Evolutionary conservation across 2,888 invertebrate species (phyloP).

Genomic region (Melanostoma scalare): DNA sequence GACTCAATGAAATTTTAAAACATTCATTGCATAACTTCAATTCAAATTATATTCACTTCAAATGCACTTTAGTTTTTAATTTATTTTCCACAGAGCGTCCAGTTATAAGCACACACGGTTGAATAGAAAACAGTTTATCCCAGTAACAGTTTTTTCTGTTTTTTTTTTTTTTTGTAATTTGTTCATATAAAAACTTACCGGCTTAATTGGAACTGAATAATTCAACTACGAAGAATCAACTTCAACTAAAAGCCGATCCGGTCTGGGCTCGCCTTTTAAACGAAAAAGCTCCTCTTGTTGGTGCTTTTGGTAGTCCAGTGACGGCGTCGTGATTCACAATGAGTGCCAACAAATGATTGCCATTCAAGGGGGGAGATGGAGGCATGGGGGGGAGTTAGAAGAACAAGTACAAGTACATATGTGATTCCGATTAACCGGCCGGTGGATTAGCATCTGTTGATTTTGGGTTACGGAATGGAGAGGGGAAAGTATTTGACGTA

Average conservation of each 20-base stretch:
- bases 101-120: background rate
- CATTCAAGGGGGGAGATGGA: background rate
- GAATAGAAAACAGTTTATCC: background rate
- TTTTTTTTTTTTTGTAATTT: slow-evolving; percentile 13
- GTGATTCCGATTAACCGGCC: slow-evolving; percentile 13
- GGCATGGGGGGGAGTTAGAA: background rate
- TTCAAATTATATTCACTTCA: too few species aligned
- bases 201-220: slow-evolving; percentile 26
- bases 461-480: background rate
- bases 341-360: background rate
- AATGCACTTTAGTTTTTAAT: too few species aligned
- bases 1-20: too few species aligned
- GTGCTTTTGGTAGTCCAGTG: background rate
- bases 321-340: slow-evolving; percentile 54
- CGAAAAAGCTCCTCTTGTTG: slow-evolving; percentile 44
- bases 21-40: too few species aligned
- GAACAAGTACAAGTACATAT: slow-evolving; percentile 16
- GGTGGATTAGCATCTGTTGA: slow-evolving; percentile 34
- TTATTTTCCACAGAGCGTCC: too few species aligned
- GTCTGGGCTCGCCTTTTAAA: slow-evolving; percentile 57
- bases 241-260: slow-evolving; percentile 52
- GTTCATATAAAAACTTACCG: slow-evolving; percentile 42
- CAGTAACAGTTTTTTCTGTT: background rate
- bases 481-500: background rate
- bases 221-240: slow-evolving; percentile 58